Evolutionary conservation across 2,797 vertebrate genomes (phyloP).

Genomic region (Aulostomus chinensis): DNA sequence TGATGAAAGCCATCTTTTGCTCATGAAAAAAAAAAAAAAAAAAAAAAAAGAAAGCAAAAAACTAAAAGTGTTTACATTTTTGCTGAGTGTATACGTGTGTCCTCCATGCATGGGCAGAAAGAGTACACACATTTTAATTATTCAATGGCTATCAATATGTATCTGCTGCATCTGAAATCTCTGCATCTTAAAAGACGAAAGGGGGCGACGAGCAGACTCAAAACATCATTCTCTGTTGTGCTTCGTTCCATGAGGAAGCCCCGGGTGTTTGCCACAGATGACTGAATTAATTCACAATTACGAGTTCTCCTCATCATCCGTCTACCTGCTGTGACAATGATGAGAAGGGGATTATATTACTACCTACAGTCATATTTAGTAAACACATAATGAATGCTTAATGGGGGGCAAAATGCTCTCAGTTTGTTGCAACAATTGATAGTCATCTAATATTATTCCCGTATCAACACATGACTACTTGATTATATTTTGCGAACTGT

Average conservation of each 20-base stretch:
- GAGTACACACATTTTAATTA: too few species aligned
- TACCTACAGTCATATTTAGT: slow-evolving; percentile 49
- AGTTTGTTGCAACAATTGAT: slow-evolving; percentile 17
- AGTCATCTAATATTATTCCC: slow-evolving; percentile 2
- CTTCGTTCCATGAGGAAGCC: slow-evolving; percentile 37
- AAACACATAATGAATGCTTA: slow-evolving; percentile 54
- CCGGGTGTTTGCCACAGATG: slow-evolving; percentile 59
- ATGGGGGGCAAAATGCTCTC: slow-evolving; percentile 31
- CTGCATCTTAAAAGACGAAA: too few species aligned
- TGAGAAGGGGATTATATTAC: slow-evolving; percentile 57
- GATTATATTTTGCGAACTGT: too few species aligned
- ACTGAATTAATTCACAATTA: slow-evolving; percentile 76
- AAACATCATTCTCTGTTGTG: slow-evolving; percentile 32
- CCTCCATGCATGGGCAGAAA: too few species aligned
- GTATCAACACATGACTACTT: not conserved
- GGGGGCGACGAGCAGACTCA: slow-evolving; percentile 12
- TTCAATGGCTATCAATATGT: not conserved
- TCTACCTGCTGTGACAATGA: slow-evolving; percentile 75
- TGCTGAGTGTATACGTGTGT: too few species aligned
- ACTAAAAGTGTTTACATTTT: too few species aligned
- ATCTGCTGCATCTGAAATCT: not conserved
- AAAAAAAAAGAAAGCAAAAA: too few species aligned
- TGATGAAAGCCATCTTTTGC: too few species aligned
- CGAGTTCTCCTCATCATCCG: slow-evolving; percentile 58
- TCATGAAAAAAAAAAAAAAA: too few species aligned